phyloP scores from a whole-genome alignment of 2,888 invertebrate genomes.

The Adineta ricciae region DNA sequence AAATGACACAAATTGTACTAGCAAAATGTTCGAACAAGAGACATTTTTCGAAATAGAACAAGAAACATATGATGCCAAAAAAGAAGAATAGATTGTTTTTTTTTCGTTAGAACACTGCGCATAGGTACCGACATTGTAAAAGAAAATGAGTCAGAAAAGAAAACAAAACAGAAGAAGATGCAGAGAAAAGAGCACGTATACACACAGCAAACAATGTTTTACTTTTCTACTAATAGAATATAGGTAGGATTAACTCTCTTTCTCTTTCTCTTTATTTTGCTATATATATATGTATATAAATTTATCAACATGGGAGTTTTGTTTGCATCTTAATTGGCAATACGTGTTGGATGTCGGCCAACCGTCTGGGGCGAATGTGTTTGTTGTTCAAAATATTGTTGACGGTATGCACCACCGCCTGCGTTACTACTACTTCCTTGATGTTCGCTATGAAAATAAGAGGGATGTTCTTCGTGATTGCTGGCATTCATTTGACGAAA shows the following conservation, averaged over 20 bases:
- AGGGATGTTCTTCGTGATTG: background rate
- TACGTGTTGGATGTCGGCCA: background rate
- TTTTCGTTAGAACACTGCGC: background rate
- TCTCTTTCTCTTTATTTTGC: background rate
- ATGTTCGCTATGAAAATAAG: background rate
- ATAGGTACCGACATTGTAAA: background rate
- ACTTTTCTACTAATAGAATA: background rate
- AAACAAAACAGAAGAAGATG: background rate
- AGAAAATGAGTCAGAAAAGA: background rate
- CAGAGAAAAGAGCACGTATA: background rate
- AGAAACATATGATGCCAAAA: background rate
- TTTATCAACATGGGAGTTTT: conserved; percentile 5
- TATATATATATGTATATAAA: too few relatives aligned
- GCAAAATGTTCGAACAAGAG: background rate
- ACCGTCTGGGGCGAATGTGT: background rate
- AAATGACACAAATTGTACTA: background rate
- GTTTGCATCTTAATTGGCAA: background rate
- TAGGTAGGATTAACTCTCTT: background rate
- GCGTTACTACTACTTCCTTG: background rate
- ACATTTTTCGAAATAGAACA: background rate
- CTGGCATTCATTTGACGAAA: background rate
- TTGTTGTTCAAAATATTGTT: background rate
- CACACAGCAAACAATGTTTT: background rate
- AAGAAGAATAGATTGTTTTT: background rate
- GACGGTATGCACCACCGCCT: background rate